Evolutionary conservation across 2,797 vertebrate genomes (phyloP), one percentile per base, ranked within the genome.

Genomic region (Liasis olivaceus): DNA sequence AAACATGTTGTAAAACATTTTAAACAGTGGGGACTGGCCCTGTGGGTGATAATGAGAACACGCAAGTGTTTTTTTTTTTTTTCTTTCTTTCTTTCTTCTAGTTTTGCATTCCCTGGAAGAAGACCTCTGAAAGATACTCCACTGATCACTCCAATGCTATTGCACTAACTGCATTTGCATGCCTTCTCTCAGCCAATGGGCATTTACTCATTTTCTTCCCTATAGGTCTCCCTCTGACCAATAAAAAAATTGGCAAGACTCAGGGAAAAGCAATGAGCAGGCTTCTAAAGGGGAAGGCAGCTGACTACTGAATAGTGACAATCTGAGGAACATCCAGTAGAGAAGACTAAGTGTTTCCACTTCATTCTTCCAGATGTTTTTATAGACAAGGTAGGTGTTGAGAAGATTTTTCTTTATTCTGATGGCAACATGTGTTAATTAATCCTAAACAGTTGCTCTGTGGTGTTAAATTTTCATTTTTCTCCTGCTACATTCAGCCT

Each of bases 401-500:
- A 59, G 31, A 3, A 15, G 8, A 58, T 81, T 15, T 62, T 88
- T 81, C 22, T n/a, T 93, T 60, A 88, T 92, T 92, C 60, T 26
- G 66, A 81, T 6, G n/a, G 42, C 28, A 90, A 36, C 20, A 58
- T 15, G 3, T 58, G 51, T n/a, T 88, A 93, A 85, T 88, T 56
- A 54, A 69, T 5, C 51, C 17, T 36, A 56, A 69, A 66, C 31
- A 64, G 24, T 56, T 92, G 47, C 89, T 84, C 5, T 87, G 31
- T 66, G 2, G 36, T 91, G 26, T 22, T 14, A 66, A 11, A 92
- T 58, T 94, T 85, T 93, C 13, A 85, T 90, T 95, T 91, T 72
- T 6, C 84, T 89, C 13, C 59, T 91, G 63, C 92, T 92, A 84
- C 62, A 85, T 94, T 94, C 92, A 81, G 58, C 91, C 36, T 87